A percentile compares a stretch with the other conserved stretches of the same genome.
Evolutionary conservation across 2,113 vertebrate genomes (phyloP).

Genomic region (Sigmodon hispidus): DNA sequence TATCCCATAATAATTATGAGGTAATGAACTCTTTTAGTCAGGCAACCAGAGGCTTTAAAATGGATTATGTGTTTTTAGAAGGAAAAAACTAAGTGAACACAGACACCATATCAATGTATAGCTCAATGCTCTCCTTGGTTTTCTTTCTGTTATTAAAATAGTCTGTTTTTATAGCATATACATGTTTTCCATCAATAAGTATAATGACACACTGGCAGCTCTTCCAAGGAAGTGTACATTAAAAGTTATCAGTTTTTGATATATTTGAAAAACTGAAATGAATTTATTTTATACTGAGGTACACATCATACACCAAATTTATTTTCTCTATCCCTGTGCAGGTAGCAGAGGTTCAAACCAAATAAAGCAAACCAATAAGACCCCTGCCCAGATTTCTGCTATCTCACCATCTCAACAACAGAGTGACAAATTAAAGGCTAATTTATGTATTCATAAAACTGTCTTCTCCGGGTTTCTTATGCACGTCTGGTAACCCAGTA

Average conservation of each 20-base stretch:
- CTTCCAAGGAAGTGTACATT: slow-evolving; percentile 40
- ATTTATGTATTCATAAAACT: background rate
- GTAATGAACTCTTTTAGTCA: slow-evolving; percentile 67
- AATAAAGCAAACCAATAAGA: background rate
- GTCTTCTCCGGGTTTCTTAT: background rate
- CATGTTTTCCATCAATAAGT: slow-evolving; percentile 55
- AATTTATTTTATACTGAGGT: background rate
- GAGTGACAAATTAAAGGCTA: background rate
- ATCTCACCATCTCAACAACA: background rate
- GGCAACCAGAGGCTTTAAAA: slow-evolving; percentile 67
- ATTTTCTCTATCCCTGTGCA: slow-evolving; percentile 23
- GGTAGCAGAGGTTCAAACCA: background rate
- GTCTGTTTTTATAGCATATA: background rate
- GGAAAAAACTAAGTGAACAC: slow-evolving; percentile 29
- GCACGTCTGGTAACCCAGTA: background rate
- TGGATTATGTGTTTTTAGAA: slow-evolving; percentile 66
- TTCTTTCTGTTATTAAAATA: slow-evolving; percentile 59
- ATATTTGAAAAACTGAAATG: slow-evolving; percentile 41
- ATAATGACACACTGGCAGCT: background rate
- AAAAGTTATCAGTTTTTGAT: background rate
- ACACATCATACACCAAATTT: background rate
- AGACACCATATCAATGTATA: slow-evolving; percentile 55
- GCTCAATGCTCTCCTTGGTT: slow-evolving; percentile 33
- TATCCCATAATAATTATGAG: slow-evolving; percentile 56
- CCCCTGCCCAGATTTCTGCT: background rate